Percentiles rank a stretch among this genome's conserved stretches.
Evolutionary conservation across 2,797 vertebrate species (phyloP).

Genomic region (Acrocephalus scirpaceus): DNA sequence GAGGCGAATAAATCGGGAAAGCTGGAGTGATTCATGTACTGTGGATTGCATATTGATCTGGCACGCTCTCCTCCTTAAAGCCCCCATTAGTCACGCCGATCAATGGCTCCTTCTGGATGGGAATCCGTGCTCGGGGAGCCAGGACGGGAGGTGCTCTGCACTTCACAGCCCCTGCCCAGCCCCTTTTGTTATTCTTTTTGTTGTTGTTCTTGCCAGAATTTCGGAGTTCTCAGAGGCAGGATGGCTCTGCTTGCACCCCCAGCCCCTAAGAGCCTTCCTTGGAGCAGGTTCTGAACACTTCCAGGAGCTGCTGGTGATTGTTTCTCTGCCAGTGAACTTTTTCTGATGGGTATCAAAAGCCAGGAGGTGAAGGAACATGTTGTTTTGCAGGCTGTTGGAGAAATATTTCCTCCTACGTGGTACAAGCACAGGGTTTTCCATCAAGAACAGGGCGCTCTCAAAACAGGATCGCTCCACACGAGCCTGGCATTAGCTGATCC

Average conservation of each 20-base stretch:
- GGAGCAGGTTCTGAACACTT: background rate
- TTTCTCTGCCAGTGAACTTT: background rate
- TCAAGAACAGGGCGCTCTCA: background rate
- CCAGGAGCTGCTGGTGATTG: background rate
- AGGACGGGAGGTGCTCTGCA: background rate
- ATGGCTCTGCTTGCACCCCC: background rate
- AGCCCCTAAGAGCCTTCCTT: background rate
- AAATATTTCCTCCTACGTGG: background rate
- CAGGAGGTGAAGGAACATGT: background rate
- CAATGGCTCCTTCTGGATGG: conserved; percentile 46
- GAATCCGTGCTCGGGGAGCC: background rate
- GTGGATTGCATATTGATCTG: conserved; percentile 63
- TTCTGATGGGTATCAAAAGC: background rate
- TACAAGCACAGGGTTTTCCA: background rate
- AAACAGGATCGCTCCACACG: background rate
- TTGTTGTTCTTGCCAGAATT: background rate
- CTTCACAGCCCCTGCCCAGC: background rate
- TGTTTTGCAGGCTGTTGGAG: background rate
- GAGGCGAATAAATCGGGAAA: conserved; percentile 66
- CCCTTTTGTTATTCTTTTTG: background rate
- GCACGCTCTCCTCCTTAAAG: conserved; percentile 44
- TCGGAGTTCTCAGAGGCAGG: background rate
- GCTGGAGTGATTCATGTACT: conserved; percentile 65
- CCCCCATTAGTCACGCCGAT: conserved; percentile 48
- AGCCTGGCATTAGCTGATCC: background rate